Evolutionary conservation across 2,888 invertebrate species (phyloP), one percentile per base, ranked within the genome.

Genomic region (Digitonthophagus gazella): DNA sequence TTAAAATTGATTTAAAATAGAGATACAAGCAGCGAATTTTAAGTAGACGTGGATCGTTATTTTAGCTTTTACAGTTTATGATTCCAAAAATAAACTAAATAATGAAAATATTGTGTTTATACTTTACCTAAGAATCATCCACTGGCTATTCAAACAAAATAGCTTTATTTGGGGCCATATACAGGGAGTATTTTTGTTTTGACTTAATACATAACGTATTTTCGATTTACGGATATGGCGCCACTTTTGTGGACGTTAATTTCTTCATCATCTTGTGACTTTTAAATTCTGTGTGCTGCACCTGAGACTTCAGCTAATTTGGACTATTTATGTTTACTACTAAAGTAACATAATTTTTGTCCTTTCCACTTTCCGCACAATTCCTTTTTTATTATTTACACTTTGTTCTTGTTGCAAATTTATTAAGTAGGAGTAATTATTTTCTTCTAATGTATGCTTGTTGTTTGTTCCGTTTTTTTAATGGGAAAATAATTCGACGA

Each of bases 171-270:
- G 61, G 61, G 61, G 20, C 61, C 61, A 61, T 20, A 61, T 19
- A 61, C 61, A 61, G 61, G 61, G 61, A 61, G 19, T n/a, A 61
- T n/a, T 61, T 61, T 58, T 61, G 18, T 61, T 19, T 18, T 57
- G 57, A 15, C 5, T 61, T 18, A n/a, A 19, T 19, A 61, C 61
- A 18, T 61, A 19, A 15, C 15, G 61, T 61, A 61, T 20, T 18
- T 58, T 19, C 18, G 57, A 44, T 18, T 61, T 18, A 20, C 28
- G 16, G 18, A 19, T 61, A 18, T 61, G 18, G n/a, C 18, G 61
- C 61, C 61, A 61, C 61, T 61, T n/a, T 14, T 19, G 61, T 61
- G 61, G 18, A n/a, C 16, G 14, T 18, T 61, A 16, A 16, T n/a
- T 18, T 61, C 61, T 61, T 61, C 61, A 18, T 16, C 61, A 18